These are phyloP conservation scores for Lynx canadensis DNA, from an alignment of 2,113 vertebrate genomes.

Conservation along the genomic window DNA sequence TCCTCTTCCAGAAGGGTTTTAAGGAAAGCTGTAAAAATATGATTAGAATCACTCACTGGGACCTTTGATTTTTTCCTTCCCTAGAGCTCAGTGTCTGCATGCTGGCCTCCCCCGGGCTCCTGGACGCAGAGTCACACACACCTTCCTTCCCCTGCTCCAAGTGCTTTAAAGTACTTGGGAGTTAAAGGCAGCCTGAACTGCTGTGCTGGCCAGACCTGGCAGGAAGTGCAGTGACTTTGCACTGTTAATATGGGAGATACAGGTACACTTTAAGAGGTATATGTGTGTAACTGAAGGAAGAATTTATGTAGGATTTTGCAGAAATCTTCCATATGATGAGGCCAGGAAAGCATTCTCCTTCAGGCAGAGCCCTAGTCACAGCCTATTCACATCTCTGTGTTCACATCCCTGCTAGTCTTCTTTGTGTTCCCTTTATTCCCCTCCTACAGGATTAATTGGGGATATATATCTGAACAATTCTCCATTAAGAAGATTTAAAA, in stretches of 20 bases:
- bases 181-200: background rate
- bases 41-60: background rate
- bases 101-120: background rate
- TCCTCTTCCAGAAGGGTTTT: background rate
- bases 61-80: background rate
- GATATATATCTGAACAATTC: slow-evolving; percentile 84
- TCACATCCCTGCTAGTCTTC: background rate
- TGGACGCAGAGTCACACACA: too few species aligned
- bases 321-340: background rate
- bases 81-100: background rate
- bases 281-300: background rate
- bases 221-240: background rate
- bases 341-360: background rate
- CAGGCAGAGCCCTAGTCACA: background rate
- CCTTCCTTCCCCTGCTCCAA: background rate
- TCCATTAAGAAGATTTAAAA: slow-evolving; percentile 87
- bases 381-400: background rate
- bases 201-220: background rate
- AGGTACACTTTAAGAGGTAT: background rate
- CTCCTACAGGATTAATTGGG: slow-evolving; percentile 85
- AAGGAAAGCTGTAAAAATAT: background rate
- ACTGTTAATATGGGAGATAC: too few species aligned
- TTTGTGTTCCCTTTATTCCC: slow-evolving; percentile 37
- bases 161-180: background rate
- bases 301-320: background rate